Base-by-base conservation (phyloP, 2,888 invertebrate genomes). In the Spisula solida region DNA sequence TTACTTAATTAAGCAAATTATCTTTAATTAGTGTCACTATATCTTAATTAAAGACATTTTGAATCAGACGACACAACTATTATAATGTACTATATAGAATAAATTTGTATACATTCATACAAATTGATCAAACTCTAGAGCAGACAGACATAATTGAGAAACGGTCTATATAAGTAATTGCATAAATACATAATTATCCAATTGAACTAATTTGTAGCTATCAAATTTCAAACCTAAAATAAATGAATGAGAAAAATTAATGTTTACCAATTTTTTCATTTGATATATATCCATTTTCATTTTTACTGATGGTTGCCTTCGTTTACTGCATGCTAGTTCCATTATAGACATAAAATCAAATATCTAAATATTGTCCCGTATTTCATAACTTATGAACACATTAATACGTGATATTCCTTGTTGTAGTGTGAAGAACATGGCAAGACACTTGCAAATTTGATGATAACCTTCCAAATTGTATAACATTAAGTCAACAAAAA, bases 231-330 rank as follows among this genome's bases (percentile, higher is more conserved):
- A 66, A 66, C 5, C 5, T n/a, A 66, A 25, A 25, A 66, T 0
- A 10, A 66, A 66, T 66, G n/a, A 25, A 25, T 66, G 60, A 60
- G n/a, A 60, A 60, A 60, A 60, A 60, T 20, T 55, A 25, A n/a
- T n/a, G 12, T 48, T 90, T 91, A 91, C 91, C 89, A 88, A 82
- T 91, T 91, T 91, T 86, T 86, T 91, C 48, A 91, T 78, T 25
- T 84, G 91, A 82, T 88, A 91, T 80, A 91, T 91, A 86, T 91
- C 91, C 91, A 91, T 85, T 78, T 87, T 89, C 60, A 70, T 86
- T 34, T 66, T 89, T 29, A 86, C 31, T 29, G 51, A 41, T 55
- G 83, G 34, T 41, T 79, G 80, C 18, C 75, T 81, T 20, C 80
- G 82, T 81, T 86, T 85, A 79, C 70, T 81, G 31, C 47, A 82